Conservation (phyloP, 2,113 vertebrate genomes). For the Aythya baeri region DNA sequence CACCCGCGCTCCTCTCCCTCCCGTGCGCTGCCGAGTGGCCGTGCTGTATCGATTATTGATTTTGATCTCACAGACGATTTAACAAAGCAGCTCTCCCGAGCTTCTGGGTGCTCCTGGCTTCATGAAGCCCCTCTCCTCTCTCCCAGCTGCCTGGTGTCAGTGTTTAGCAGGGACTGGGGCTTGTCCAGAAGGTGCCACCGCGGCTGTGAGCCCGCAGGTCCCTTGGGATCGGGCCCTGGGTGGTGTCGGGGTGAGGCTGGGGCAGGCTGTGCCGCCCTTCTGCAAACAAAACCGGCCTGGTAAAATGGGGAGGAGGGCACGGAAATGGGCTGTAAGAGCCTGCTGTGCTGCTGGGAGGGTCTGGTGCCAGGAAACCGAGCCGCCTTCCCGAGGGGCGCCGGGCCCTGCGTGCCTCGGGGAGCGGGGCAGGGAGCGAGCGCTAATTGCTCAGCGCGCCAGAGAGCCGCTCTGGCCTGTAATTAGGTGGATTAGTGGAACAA, state of each 20-base stretch:
- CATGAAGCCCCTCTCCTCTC: not conserved
- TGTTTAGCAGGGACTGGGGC: accelerated
- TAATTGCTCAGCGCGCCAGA: constrained; percentile 52
- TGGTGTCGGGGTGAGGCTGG: not conserved
- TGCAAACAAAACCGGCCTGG: not conserved
- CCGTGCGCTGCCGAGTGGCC: not conserved
- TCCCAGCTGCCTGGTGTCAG: not conserved
- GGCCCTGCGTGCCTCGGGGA: constrained; percentile 37
- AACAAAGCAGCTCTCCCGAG: not conserved
- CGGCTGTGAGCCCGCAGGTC: not conserved
- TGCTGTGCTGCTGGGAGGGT: constrained; percentile 27
- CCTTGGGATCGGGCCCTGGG: not conserved
- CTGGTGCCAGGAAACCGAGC: constrained; percentile 66
- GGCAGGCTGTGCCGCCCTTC: not conserved
- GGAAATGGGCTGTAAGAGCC: constrained; percentile 7
- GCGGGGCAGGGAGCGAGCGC: constrained; percentile 21
- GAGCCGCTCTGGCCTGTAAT: constrained; percentile 69
- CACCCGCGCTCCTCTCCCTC: not conserved
- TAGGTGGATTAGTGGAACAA: constrained; percentile 67
- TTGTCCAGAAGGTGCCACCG: accelerated
- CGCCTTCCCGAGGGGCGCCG: constrained; percentile 45
- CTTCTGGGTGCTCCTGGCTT: constrained; percentile 9
- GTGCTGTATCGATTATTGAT: not conserved
- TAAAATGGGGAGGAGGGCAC: not conserved
- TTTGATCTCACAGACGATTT: constrained; percentile 21